Percentiles rank a stretch among this genome's conserved stretches.
These are phyloP conservation scores for Eupithecia tripunctaria DNA, from an alignment of 2,888 invertebrate species.

Conservation along the genomic window DNA sequence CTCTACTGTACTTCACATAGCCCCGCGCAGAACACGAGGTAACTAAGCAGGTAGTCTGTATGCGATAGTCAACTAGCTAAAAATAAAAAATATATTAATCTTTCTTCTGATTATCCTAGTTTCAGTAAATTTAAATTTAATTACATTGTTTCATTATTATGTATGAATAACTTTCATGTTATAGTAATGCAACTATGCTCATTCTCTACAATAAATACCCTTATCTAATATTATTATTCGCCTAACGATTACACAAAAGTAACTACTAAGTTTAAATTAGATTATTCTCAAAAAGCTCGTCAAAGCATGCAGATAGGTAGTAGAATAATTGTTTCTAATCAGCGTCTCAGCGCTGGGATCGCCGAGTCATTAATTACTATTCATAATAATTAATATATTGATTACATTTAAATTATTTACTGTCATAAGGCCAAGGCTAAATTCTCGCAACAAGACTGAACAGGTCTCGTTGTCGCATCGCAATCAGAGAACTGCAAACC, in stretches of 20 bases:
- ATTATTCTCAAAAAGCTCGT: constrained; percentile 85
- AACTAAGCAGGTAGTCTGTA: constrained; percentile 72
- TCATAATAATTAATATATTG: constrained; percentile 69
- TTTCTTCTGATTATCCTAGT: constrained; percentile 79
- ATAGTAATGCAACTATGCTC: constrained; percentile 81
- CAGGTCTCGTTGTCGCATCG: constrained; percentile 75
- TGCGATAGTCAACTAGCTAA: constrained; percentile 83
- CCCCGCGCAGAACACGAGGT: constrained; percentile 59
- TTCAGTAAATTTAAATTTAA: constrained; percentile 75
- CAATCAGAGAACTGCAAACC: constrained; percentile 51
- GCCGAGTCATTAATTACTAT: constrained; percentile 72
- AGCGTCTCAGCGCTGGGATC: constrained; percentile 73
- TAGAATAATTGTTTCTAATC: constrained; percentile 80
- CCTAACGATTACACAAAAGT: constrained; percentile 83
- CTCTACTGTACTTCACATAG: constrained; percentile 59
- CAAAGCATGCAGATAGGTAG: constrained; percentile 84
- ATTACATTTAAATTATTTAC: constrained; percentile 81
- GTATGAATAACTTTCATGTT: constrained; percentile 78
- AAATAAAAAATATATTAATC: constrained; percentile 84
- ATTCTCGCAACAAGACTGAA: constrained; percentile 84
- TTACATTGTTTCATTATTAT: constrained; percentile 80
- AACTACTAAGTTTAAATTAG: constrained; percentile 83
- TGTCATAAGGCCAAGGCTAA: constrained; percentile 85
- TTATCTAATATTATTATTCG: constrained; percentile 79
- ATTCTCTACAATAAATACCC: constrained; percentile 83